Percentiles rank a stretch among this genome's conserved stretches.
phyloP scores from a whole-genome alignment of 2,113 vertebrate genomes.

The Callocephalon fimbriatum region DNA sequence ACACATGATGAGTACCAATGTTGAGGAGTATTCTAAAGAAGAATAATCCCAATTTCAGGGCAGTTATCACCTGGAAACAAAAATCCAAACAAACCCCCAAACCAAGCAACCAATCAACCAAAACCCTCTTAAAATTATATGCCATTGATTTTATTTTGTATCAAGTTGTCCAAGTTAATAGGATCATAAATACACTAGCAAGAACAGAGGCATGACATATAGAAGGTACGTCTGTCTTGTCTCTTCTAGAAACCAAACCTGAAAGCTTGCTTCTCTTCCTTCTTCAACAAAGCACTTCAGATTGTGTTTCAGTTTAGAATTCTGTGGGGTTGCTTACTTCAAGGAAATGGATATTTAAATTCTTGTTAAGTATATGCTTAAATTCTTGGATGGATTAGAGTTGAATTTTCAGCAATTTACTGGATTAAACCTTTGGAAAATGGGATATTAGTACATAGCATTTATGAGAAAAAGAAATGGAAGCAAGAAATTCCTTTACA shows the following conservation, averaged over 20 bases:
- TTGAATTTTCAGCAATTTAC: not conserved
- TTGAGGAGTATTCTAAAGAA: not conserved
- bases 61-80: not conserved
- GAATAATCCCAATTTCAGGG: not conserved
- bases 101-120: not conserved
- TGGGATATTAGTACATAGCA: not conserved
- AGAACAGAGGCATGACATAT: not conserved
- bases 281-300: not conserved
- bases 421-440: not conserved
- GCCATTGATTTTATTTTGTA: not conserved
- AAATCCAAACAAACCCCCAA: fast-evolving
- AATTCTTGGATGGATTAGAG: not conserved
- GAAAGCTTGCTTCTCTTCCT: not conserved
- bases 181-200: not conserved
- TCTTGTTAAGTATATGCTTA: not conserved
- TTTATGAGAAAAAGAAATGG: not conserved
- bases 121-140: not conserved
- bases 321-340: not conserved
- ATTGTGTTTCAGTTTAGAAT: not conserved
- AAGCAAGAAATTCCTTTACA: not conserved
- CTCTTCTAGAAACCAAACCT: not conserved
- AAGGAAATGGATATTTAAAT: not conserved
- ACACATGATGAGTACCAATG: not conserved
- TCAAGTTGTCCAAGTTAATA: fast-evolving
- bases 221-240: not conserved